Evolutionary conservation across 2,888 invertebrate genomes (phyloP), one percentile per base, ranked within the genome.

Genomic region (Polylopha cassiicola): DNA sequence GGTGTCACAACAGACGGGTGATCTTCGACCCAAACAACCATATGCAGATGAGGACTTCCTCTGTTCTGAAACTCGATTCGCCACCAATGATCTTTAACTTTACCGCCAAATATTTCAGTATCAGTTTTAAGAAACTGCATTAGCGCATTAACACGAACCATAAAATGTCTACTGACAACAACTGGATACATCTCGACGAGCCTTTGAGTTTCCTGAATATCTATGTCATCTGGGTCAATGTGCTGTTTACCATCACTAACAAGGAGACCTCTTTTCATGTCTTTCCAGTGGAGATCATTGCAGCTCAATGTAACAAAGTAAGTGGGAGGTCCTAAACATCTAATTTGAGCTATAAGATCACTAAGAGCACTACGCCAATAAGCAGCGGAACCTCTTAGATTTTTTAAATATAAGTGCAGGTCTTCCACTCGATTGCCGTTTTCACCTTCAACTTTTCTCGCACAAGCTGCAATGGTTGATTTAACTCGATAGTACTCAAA

Each of bases 271-370:
- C 43, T 58, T 17, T 41, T 39, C 30, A 47, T 49, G 31, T 52
- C 51, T 21, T 26, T 14, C 57, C 53, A 58, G 27, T 55, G 29
- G 7, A 55, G 37, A 43, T 59, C 55, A 44, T 59, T 58, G 11
- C 47, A 48, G 17, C 43, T 43, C 2, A 43, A 39, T 14, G 51
- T 51, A 7, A 53, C 23, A 41, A 60, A 60, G 27, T 47, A 59
- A 10, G 50, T 50, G 28, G 60, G 59, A 15, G 55, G 48, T 22
- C 58, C 58, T 29, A 61, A 30, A 46, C 48, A 53, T 41, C 60
- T 43, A 7, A 62, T 53, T 37, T 36, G 34, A 2, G 55, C 55
- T 31, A 58, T 27, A 5, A 63, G 38, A 4, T 62, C 60, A 28
- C 43, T 52, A 1, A 48, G 36, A 18, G 51, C 48, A 31, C 44